phyloP scores from a whole-genome alignment of 1,140 invertebrate species.

The Drosophila pseudoobscura region DNA sequence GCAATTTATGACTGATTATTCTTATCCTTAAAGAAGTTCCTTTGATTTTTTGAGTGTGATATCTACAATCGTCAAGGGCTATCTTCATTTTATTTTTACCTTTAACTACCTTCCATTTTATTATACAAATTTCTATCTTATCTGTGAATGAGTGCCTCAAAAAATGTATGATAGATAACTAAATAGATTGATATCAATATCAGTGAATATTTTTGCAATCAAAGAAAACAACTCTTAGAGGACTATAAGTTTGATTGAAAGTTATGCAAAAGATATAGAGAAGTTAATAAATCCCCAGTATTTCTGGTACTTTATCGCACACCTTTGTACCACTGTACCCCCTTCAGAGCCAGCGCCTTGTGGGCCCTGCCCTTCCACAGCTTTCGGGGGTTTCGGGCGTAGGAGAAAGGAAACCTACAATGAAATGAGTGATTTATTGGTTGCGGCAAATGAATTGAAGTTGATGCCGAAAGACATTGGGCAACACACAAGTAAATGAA shows the following conservation, averaged over 20 bases:
- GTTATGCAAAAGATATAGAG: neutral
- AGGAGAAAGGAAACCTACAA: conserved; percentile 53
- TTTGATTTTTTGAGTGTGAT: too few relatives aligned
- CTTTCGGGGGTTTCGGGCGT: conserved; percentile 36
- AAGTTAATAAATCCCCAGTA: neutral
- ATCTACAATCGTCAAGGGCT: too few relatives aligned
- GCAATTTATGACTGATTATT: too few relatives aligned
- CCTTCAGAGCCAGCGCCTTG: neutral
- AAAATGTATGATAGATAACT: neutral
- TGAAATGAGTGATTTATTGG: conserved; percentile 77
- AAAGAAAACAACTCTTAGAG: neutral
- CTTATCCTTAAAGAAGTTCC: too few relatives aligned
- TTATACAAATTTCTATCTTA: conserved; percentile 5
- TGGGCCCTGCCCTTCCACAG: conserved; percentile 22
- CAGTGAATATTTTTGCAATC: neutral
- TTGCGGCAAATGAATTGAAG: conserved; percentile 64
- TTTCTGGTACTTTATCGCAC: too few relatives aligned
- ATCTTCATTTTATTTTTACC: too few relatives aligned
- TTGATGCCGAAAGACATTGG: conserved; percentile 62
- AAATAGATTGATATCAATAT: conserved; percentile 1
- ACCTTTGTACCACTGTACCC: too few relatives aligned
- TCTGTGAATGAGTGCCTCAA: neutral
- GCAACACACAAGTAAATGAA: conserved; percentile 7
- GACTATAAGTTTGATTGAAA: neutral
- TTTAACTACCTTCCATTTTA: neutral